These are phyloP conservation scores for Theristicus caerulescens DNA, from an alignment of 2,113 vertebrate species.

Conservation along the genomic window DNA sequence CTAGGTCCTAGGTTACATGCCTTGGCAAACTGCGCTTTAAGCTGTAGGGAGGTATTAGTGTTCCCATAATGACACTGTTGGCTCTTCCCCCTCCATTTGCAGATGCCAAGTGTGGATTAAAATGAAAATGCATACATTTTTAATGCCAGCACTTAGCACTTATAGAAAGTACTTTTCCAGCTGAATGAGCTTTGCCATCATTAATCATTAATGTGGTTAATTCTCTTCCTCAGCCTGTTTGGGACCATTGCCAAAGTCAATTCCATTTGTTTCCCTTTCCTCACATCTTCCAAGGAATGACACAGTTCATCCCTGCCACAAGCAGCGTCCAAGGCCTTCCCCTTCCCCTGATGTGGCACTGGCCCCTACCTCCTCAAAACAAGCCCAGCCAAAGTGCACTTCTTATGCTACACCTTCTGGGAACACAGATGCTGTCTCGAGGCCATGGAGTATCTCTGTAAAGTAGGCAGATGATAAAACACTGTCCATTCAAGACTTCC, in stretches of 20 bases:
- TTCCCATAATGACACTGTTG: background rate
- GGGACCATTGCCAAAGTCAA: background rate
- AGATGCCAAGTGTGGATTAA: background rate
- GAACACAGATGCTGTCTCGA: background rate
- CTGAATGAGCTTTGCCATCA: conserved; percentile 21
- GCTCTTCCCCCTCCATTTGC: background rate
- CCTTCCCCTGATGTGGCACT: background rate
- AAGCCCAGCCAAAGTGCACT: background rate
- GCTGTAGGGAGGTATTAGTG: background rate
- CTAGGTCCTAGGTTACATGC: background rate
- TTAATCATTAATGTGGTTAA: conserved; percentile 45
- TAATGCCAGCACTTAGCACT: conserved; percentile 51
- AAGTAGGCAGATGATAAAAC: background rate
- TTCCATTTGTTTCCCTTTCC: background rate
- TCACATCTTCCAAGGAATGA: background rate
- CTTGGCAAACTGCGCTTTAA: background rate
- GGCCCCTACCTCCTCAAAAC: background rate
- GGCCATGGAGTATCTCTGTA: background rate
- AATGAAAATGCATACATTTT: conserved; percentile 41
- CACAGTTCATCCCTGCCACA: background rate
- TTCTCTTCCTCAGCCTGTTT: background rate
- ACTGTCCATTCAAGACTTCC: background rate
- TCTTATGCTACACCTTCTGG: background rate
- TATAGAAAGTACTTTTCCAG: conserved; percentile 26
- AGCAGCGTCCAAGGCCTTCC: background rate